Conservation (phyloP, 23 tunicate genomes). For the Styela clava region DNA sequence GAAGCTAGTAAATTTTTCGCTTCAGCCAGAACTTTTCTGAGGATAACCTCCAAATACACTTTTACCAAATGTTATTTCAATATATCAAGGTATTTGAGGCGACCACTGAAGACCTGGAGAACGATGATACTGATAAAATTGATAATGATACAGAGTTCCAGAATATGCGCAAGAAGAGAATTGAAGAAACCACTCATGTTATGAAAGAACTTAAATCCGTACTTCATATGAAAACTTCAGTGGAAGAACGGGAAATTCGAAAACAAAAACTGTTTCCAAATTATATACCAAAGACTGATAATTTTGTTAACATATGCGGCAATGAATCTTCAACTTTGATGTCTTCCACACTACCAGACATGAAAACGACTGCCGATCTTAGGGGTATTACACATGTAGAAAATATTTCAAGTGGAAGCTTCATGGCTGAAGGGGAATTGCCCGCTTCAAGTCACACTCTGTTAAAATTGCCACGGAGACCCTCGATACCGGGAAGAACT, state of each 20-base stretch:
- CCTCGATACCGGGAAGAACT: not conserved
- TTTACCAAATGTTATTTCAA: no score
- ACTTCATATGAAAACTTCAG: conserved; percentile 58
- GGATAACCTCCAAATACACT: no score
- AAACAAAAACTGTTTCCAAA: conserved; percentile 77
- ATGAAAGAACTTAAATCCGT: conserved; percentile 79
- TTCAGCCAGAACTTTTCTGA: no score
- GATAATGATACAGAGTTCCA: not conserved
- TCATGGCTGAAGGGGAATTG: not conserved
- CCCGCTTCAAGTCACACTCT: not conserved
- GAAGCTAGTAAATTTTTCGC: no score
- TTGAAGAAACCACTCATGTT: conserved; percentile 49
- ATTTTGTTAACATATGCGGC: not conserved
- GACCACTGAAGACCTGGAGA: not conserved
- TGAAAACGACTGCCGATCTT: no score
- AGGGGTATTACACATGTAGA: no score
- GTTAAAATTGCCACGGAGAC: conserved; percentile 4
- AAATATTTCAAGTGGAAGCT: not conserved
- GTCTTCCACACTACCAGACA: not conserved
- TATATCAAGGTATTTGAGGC: conserved; percentile 34
- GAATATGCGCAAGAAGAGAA: not conserved
- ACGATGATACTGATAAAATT: not conserved
- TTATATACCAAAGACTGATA: conserved; percentile 27
- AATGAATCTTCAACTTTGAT: not conserved
- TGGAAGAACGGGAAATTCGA: conserved; percentile 62